phyloP scores from a whole-genome alignment of 1,140 invertebrate genomes.

The Lepidurus couesii region DNA sequence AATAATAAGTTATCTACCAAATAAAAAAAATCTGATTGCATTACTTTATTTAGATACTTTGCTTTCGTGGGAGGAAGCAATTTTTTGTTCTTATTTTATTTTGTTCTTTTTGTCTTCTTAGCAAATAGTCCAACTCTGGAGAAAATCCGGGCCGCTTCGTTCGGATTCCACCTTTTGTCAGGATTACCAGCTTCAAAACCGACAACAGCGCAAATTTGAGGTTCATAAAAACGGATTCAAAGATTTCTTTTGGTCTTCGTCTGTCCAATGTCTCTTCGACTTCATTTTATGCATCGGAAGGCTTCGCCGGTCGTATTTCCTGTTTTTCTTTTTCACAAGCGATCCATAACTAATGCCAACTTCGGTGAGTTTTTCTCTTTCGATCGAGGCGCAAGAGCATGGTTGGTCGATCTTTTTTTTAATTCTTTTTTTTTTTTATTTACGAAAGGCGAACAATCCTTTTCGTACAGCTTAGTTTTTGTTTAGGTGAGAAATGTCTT shows the following conservation, averaged over 20 bases:
- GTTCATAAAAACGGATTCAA: neutral
- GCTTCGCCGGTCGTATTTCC: neutral
- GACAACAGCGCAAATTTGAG: neutral
- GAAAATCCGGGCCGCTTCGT: too few relatives aligned
- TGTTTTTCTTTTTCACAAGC: neutral
- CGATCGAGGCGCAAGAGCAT: neutral
- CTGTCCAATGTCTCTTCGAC: neutral
- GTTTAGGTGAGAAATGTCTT: too few relatives aligned
- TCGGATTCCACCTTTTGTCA: too few relatives aligned
- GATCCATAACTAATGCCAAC: neutral
- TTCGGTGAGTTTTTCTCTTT: neutral
- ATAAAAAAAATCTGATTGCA: too few relatives aligned
- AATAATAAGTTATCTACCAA: too few relatives aligned
- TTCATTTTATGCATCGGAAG: neutral
- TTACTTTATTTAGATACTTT: too few relatives aligned
- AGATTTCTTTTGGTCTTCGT: neutral
- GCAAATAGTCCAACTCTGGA: too few relatives aligned
- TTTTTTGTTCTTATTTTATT: too few relatives aligned
- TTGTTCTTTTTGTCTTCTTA: too few relatives aligned
- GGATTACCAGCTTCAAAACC: neutral
- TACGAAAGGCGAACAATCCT: too few relatives aligned
- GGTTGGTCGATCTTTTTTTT: neutral
- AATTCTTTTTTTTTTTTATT: neutral
- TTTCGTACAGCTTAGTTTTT: too few relatives aligned
- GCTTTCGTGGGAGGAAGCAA: too few relatives aligned